Conservation (phyloP, 2,888 invertebrate species). For the Ypsolopha scabrella region DNA sequence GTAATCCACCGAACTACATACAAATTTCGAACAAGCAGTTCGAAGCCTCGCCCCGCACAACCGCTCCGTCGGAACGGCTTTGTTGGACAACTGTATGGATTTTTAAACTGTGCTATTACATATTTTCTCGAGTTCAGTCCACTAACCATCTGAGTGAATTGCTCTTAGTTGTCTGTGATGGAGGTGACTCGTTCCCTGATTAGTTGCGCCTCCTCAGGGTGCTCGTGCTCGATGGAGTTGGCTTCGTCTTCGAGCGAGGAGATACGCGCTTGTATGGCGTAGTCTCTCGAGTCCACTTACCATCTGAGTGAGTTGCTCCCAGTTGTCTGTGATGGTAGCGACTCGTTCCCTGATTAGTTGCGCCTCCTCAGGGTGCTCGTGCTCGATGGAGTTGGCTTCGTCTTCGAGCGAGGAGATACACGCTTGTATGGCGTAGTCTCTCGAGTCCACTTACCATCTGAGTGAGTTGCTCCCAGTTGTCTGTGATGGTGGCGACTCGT, state of each 20-base stretch:
- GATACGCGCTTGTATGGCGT: conserved; percentile 97
- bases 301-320: conserved; percentile 98
- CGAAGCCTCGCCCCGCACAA: too few species aligned
- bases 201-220: conserved; percentile 93
- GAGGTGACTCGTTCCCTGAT: conserved; percentile 91
- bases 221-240: conserved; percentile 89
- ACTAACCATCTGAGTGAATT: conserved; percentile 90
- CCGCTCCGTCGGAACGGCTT: too few species aligned
- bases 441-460: conserved; percentile 83
- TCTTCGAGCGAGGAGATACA: conserved; percentile 93
- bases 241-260: conserved; percentile 95
- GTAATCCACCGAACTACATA: too few species aligned
- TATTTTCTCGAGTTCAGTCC: too few species aligned
- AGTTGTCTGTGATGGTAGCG: conserved; percentile 89
- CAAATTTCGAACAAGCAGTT: too few species aligned
- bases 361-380: conserved; percentile 95
- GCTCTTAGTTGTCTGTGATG: conserved; percentile 96
- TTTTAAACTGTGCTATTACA: too few species aligned
- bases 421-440: conserved; percentile 98
- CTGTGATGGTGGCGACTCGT: conserved; percentile 90
- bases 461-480: conserved; percentile 96
- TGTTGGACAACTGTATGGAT: too few species aligned
- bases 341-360: conserved; percentile 91
- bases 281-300: too few species aligned
- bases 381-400: conserved; percentile 93